A percentile compares a stretch with the other conserved stretches of the same genome.
These are phyloP conservation scores for Xylota sylvarum DNA, from an alignment of 2,888 invertebrate species.

Conservation along the genomic window DNA sequence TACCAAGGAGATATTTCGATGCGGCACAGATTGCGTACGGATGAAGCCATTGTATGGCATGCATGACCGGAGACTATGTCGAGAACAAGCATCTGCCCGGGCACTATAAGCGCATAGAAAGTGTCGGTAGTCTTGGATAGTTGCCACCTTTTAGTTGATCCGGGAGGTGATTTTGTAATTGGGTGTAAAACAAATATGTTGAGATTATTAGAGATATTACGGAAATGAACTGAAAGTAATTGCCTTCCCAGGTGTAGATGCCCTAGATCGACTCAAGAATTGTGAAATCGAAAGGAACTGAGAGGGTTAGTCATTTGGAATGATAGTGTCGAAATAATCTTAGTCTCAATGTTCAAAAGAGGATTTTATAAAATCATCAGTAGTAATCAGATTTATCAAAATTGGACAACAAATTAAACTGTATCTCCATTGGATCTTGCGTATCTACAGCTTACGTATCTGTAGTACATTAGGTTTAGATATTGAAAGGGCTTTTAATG, in stretches of 20 bases:
- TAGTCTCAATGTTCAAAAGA: too few species aligned
- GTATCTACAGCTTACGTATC: too few species aligned
- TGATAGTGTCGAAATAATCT: too few species aligned
- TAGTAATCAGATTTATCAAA: too few species aligned
- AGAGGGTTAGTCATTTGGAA: too few species aligned
- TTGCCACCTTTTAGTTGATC: slow-evolving; percentile 19
- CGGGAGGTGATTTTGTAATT: slow-evolving; percentile 30
- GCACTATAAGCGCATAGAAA: background rate
- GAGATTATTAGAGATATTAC: slow-evolving; percentile 1
- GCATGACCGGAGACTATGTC: background rate
- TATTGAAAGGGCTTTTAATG: too few species aligned
- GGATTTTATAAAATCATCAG: too few species aligned
- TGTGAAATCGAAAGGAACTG: too few species aligned
- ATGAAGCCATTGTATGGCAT: slow-evolving; percentile 22
- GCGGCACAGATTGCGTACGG: slow-evolving; percentile 18
- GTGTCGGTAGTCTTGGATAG: background rate
- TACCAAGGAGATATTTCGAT: slow-evolving; percentile 27
- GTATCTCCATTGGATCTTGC: too few species aligned
- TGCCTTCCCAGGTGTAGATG: background rate
- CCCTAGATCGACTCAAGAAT: background rate
- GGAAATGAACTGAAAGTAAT: slow-evolving; percentile 2
- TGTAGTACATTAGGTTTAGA: too few species aligned
- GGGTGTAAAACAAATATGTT: slow-evolving; percentile 44
- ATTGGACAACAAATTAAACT: too few species aligned
- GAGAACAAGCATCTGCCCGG: background rate